Evolutionary conservation across 2,888 invertebrate species (phyloP), one percentile per base, ranked within the genome.

Genomic region (Rhamnusium bicolor): DNA sequence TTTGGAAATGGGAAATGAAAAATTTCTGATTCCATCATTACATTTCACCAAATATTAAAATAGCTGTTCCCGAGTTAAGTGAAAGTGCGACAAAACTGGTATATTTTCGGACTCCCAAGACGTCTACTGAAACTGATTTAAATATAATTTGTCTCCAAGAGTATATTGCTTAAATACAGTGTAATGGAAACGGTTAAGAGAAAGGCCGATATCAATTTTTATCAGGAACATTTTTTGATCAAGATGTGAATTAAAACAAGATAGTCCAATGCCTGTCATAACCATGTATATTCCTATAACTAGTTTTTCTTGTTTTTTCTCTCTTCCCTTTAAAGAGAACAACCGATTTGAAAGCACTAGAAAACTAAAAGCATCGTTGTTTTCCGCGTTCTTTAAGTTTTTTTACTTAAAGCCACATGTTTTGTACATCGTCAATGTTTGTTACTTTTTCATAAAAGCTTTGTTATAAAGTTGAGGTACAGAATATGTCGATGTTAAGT

Each of bases 331-430:
- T 32, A 18, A 24, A 19, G 66, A 18, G 53, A 71, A 71, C 61
- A 62, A 71, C 73, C 75, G 73, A 74, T 76, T 75, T 72, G 71
- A 79, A 71, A 74, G 79, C 76, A 73, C 77, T 77, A 74, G 71
- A 74, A 62, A 72, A 70, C 75, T 77, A 72, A 75, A 75, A 73
- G 75, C 75, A 67, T 68, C 76, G 67, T 72, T 77, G 77, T 76
- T 76, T 65, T 74, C 73, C 69, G 67, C 72, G 74, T 74, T 68
- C 71, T 73, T 68, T 63, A 70, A 69, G 67, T 73, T 79, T 77
- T n/a, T 79, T 77, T 71, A 74, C 56, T 65, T 51, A 58, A 71
- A 77, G 73, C 75, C 77, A 67, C 77, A 76, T 72, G 72, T 74
- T 72, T 70, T 70, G 63, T 68, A 65, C 73, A 40, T 68, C 68